A percentile compares a stretch with the other conserved stretches of the same genome.
These are phyloP conservation scores for Bothrops jararaca DNA, from an alignment of 2,113 vertebrate genomes.

Conservation along the genomic window DNA sequence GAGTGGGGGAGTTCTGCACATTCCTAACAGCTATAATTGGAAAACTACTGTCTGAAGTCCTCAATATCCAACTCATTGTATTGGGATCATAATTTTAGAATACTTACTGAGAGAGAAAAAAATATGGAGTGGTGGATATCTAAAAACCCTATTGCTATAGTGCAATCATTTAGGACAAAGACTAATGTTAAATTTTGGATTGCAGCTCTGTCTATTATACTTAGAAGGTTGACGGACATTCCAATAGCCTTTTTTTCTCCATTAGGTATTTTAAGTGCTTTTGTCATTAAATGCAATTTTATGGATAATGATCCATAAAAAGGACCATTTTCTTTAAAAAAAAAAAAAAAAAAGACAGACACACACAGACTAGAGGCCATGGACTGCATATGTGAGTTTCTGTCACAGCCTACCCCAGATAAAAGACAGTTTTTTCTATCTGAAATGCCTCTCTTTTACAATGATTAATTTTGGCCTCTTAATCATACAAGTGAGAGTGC, in stretches of 20 bases:
- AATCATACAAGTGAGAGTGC: slow-evolving; percentile 54
- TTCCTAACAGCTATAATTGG: not conserved
- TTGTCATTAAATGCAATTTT: slow-evolving; percentile 56
- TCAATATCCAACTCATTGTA: not conserved
- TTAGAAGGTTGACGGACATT: slow-evolving; percentile 38
- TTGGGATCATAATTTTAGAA: slow-evolving; percentile 1
- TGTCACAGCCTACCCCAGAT: slow-evolving; percentile 43
- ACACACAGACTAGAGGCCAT: slow-evolving; percentile 29
- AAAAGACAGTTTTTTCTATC: slow-evolving; percentile 43
- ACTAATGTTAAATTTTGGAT: slow-evolving; percentile 33
- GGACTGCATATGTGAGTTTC: slow-evolving; percentile 21
- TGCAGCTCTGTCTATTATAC: slow-evolving; percentile 22
- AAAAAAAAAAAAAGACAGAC: slow-evolving; percentile 22
- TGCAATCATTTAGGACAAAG: slow-evolving; percentile 28
- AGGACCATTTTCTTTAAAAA: slow-evolving; percentile 26
- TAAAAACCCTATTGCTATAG: not conserved
- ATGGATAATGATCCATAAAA: slow-evolving; percentile 46
- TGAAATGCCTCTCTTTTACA: slow-evolving; percentile 61
- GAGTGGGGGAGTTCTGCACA: not conserved
- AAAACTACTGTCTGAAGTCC: not conserved
- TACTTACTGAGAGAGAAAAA: slow-evolving; percentile 55
- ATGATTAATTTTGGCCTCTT: slow-evolving; percentile 61
- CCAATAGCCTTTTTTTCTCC: slow-evolving; percentile 29
- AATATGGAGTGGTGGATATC: not conserved
- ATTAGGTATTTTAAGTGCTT: slow-evolving; percentile 43